Conservation (phyloP, 2,113 vertebrate genomes). For the Paratilapia polleni region DNA sequence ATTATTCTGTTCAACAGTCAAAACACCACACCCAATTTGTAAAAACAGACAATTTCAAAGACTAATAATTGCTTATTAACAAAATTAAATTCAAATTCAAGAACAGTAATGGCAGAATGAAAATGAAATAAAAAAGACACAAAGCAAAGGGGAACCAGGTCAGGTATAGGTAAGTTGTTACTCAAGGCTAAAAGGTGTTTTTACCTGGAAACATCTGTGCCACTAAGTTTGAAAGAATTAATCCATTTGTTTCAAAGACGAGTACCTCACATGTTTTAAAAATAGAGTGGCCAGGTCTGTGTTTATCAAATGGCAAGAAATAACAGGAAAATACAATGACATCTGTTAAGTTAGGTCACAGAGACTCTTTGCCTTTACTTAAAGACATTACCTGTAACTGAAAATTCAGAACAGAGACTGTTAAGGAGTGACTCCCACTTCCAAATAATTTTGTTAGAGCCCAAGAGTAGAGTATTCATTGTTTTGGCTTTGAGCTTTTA, state of each 20-base stretch:
- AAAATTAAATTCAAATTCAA: background rate
- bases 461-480: fast-evolving
- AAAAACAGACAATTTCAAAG: background rate
- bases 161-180: too few relatives aligned
- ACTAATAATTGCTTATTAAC: background rate
- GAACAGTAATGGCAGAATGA: background rate
- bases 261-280: background rate
- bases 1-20: fast-evolving
- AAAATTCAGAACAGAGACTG: background rate
- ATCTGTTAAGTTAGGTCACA: background rate
- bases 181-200: too few relatives aligned
- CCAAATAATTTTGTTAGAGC: background rate
- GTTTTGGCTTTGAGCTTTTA: background rate
- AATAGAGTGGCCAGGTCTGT: background rate
- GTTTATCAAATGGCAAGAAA: background rate
- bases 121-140: too few relatives aligned
- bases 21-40: background rate
- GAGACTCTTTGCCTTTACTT: background rate
- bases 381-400: background rate
- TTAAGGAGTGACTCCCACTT: background rate
- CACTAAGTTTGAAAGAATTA: too few relatives aligned
- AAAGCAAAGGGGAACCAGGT: background rate
- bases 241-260: too few relatives aligned
- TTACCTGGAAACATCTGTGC: too few relatives aligned
- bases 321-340: background rate